These are phyloP conservation scores for Nyctereutes procyonoides DNA, from an alignment of 2,113 vertebrate genomes.

Conservation along the genomic window DNA sequence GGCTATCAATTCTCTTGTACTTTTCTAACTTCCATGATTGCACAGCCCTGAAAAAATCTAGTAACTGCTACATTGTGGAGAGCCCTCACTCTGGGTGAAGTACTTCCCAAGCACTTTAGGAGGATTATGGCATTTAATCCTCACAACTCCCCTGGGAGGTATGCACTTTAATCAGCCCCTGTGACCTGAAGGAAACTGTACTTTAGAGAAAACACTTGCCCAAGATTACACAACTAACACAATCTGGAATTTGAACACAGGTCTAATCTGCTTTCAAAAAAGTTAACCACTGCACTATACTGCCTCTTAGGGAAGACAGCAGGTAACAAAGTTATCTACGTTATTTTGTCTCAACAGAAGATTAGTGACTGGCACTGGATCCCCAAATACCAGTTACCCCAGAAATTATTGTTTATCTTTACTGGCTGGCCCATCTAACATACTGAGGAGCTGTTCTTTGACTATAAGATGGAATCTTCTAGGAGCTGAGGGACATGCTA, in stretches of 20 bases:
- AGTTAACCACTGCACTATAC: not conserved
- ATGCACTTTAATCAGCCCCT: not conserved
- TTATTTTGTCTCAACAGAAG: not conserved
- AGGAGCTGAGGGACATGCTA: not conserved
- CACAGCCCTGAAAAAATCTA: not conserved
- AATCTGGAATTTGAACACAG: conserved; percentile 14
- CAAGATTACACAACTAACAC: not conserved
- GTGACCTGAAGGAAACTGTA: not conserved
- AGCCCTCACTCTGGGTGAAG: not conserved
- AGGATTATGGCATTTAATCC: not conserved
- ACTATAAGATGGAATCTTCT: not conserved
- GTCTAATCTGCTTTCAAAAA: not conserved
- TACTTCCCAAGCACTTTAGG: not conserved
- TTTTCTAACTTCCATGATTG: not conserved
- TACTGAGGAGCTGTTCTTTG: not conserved
- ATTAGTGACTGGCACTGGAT: not conserved
- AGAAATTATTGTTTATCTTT: not conserved
- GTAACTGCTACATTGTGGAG: not conserved
- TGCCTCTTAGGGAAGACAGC: not conserved
- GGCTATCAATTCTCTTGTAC: not conserved
- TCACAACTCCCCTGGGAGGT: not conserved
- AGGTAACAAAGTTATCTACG: not conserved
- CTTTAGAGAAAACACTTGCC: not conserved
- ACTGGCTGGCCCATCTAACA: not conserved
- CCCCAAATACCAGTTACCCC: not conserved